A percentile compares a stretch with the other conserved stretches of the same genome.
Evolutionary conservation across 2,888 invertebrate species (phyloP).

Genomic region (Clusia tigrina): DNA sequence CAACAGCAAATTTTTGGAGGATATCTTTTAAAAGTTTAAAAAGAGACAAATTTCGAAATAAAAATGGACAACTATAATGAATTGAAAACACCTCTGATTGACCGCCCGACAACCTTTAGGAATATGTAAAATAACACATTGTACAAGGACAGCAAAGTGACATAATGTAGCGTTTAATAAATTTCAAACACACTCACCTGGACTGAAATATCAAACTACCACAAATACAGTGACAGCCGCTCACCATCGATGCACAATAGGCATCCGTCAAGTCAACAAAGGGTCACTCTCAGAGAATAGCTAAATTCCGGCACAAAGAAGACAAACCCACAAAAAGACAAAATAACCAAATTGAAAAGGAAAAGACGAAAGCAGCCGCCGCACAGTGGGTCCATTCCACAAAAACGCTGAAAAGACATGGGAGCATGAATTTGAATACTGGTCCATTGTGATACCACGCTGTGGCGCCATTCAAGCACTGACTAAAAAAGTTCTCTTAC

Average conservation of each 20-base stretch:
- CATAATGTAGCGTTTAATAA: constrained; percentile 63
- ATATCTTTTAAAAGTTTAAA: no score
- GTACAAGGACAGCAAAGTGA: constrained; percentile 52
- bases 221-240: neutral
- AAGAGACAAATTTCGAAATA: no score
- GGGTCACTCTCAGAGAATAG: constrained; percentile 30
- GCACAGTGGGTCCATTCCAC: no score
- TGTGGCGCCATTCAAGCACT: no score
- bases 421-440: no score
- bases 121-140: neutral
- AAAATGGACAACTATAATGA: no score
- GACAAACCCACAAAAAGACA: constrained; percentile 19
- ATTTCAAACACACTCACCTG: constrained; percentile 38
- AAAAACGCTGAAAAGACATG: no score
- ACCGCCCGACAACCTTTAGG: no score
- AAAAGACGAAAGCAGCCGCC: constrained; percentile 18
- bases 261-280: constrained; percentile 47
- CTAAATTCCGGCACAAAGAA: constrained; percentile 13
- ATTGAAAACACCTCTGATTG: no score
- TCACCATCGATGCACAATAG: constrained; percentile 22
- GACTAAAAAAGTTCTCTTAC: no score
- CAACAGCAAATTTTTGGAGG: no score
- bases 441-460: no score
- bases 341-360: constrained; percentile 13
- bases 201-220: constrained; percentile 24